Evolutionary conservation across 2,113 vertebrate genomes (phyloP), one percentile per base, ranked within the genome.

Genomic region (Ptilorrhoa leucosticta): DNA sequence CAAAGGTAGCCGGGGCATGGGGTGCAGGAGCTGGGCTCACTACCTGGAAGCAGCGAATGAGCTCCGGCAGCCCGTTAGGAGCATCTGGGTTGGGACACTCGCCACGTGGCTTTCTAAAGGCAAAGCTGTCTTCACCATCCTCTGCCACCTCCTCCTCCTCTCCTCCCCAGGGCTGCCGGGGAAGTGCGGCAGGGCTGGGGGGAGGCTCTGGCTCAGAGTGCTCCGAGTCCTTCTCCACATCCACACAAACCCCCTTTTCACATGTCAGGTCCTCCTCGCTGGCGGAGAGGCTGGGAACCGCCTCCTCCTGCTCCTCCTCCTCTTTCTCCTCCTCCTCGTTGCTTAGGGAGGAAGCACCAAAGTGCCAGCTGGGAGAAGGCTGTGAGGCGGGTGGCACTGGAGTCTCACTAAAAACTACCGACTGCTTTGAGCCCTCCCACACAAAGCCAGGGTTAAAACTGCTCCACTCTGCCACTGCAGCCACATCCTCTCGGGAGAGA

Each of bases 11-110:
- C 2, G 0, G 65, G 89, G 42, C 9, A 2, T 2, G 51, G 90
- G 83, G 60, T 39, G 93, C 91, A 82, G 66, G 77, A 10, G n/a
- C 89, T 47, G 82, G 68, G 63, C 80, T 96, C 87, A 91, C 98
- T 98, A 98, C 98, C 98, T 98, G 98, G 96, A 98, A 98, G 96
- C 98, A 98, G 97, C 97, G 97, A 98, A 98, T 98, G 98, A 98
- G 68, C 61, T 64, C 96, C 4, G 97, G 97, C 90, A 97, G 96
- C 89, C 94, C 84, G 8, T 84, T 57, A 95, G 84, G 90, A 95
- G 91, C 92, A 50, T 19, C 57, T 20, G 75, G 89, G 71, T 37
- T 79, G 93, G 79, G 97, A 72, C 91, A 92, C 42, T 96, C 26
- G 80, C 96, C 98, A 51, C 73, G 95, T 42, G 96, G 96, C 93